phyloP scores from a whole-genome alignment of 2,888 invertebrate species.

The Cryptosula pallasiana region DNA sequence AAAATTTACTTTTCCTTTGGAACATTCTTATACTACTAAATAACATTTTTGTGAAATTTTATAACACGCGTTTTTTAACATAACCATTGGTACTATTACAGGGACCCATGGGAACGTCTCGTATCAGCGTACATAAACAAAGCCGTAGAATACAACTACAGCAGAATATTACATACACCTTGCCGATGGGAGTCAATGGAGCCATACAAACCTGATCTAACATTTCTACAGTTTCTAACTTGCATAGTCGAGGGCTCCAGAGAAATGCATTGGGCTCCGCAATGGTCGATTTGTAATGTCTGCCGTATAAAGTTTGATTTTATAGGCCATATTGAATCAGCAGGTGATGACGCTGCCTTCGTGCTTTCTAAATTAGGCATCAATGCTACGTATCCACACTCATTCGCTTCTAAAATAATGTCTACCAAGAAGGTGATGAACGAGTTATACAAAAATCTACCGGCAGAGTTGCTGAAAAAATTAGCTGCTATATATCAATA shows the following conservation, averaged over 20 bases:
- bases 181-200: conserved; percentile 18
- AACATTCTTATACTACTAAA: too few species aligned
- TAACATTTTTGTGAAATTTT: too few species aligned
- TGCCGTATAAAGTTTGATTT: background rate
- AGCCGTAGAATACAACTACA: conserved; percentile 7
- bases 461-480: background rate
- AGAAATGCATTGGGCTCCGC: conserved; percentile 23
- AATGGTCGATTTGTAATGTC: background rate
- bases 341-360: background rate
- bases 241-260: background rate
- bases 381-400: background rate
- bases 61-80: too few species aligned
- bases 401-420: background rate
- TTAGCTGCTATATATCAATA: background rate
- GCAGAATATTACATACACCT: background rate
- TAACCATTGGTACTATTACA: background rate
- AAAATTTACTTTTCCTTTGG: too few species aligned
- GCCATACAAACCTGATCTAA: conserved; percentile 9
- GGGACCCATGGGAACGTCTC: conserved; percentile 6
- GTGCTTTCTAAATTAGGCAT: background rate
- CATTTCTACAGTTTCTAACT: conserved; percentile 8
- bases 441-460: background rate
- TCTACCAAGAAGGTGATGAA: background rate
- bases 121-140: conserved; percentile 15
- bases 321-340: conserved; percentile 6